These are phyloP conservation scores for Rallus crepitans DNA, from an alignment of 2,797 vertebrate species.

Conservation along the genomic window DNA sequence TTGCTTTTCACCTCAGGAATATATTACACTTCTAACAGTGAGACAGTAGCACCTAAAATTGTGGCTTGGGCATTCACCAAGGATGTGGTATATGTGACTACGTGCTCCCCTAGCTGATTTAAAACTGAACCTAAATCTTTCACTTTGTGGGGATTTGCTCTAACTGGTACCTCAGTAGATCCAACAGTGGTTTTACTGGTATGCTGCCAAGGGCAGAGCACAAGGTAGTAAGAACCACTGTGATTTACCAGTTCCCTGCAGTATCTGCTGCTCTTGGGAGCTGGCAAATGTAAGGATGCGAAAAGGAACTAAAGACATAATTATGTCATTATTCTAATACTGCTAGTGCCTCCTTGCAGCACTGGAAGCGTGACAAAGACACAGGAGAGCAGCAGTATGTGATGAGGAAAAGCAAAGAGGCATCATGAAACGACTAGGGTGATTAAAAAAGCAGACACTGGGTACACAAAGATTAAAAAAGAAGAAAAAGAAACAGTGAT, in stretches of 20 bases:
- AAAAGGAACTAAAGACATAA: background rate
- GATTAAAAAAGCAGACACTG: background rate
- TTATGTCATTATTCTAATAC: background rate
- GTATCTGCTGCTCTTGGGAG: background rate
- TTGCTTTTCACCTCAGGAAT: background rate
- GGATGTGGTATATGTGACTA: background rate
- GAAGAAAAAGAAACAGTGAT: background rate
- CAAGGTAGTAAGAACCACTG: background rate
- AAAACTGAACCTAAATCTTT: background rate
- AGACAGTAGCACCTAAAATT: background rate
- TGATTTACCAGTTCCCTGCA: background rate
- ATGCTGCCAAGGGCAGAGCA: accelerated
- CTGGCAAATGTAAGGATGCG: background rate
- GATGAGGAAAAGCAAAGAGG: background rate
- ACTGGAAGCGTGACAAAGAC: background rate
- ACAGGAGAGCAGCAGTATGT: background rate
- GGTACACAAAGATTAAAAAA: accelerated
- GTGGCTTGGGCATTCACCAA: background rate
- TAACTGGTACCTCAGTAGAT: background rate
- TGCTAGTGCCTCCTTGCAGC: background rate
- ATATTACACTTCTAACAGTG: background rate
- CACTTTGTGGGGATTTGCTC: background rate
- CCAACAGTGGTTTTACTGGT: background rate
- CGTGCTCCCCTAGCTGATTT: background rate
- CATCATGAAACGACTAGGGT: background rate